Percentiles rank a stretch among this genome's conserved stretches.
These are phyloP conservation scores for Drosophila koepferae DNA, from an alignment of 2,888 invertebrate genomes.

Conservation along the genomic window DNA sequence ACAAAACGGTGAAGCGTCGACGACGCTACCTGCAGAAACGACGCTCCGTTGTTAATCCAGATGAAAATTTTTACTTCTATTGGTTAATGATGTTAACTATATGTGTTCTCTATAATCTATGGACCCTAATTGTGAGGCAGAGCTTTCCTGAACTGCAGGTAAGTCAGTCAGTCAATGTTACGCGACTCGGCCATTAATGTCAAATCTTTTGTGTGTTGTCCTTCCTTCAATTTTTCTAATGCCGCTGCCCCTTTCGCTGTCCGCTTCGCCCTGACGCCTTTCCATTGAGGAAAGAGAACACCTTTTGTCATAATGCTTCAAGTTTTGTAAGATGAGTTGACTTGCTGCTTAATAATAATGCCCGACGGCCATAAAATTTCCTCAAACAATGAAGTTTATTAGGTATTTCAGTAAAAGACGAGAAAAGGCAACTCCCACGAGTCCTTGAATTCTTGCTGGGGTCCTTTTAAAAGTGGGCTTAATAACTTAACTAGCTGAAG, in stretches of 20 bases:
- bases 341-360: slow-evolving; percentile 53
- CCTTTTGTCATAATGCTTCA: slow-evolving; percentile 44
- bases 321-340: slow-evolving; percentile 58
- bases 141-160: slow-evolving; percentile 96
- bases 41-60: slow-evolving; percentile 95
- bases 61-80: slow-evolving; percentile 98
- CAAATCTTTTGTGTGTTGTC: slow-evolving; percentile 8
- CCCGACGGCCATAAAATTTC: slow-evolving; percentile 52
- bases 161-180: slow-evolving; percentile 20
- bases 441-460: slow-evolving; percentile 18
- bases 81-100: slow-evolving; percentile 96
- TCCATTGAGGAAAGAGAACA: slow-evolving; percentile 29
- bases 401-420: slow-evolving; percentile 36
- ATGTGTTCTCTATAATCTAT: slow-evolving; percentile 97
- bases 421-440: slow-evolving; percentile 22
- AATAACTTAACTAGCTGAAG: slow-evolving; percentile 16
- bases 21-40: slow-evolving; percentile 90
- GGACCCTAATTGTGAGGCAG: slow-evolving; percentile 97
- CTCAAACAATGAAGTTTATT: slow-evolving; percentile 62
- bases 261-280: background rate
- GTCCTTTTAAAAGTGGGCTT: slow-evolving; percentile 23
- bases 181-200: slow-evolving; percentile 1
- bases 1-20: slow-evolving; percentile 87
- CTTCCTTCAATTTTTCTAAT: background rate
- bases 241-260: background rate